Conservation (phyloP, 2,797 vertebrate species). For the Eulemur coronatus region DNA sequence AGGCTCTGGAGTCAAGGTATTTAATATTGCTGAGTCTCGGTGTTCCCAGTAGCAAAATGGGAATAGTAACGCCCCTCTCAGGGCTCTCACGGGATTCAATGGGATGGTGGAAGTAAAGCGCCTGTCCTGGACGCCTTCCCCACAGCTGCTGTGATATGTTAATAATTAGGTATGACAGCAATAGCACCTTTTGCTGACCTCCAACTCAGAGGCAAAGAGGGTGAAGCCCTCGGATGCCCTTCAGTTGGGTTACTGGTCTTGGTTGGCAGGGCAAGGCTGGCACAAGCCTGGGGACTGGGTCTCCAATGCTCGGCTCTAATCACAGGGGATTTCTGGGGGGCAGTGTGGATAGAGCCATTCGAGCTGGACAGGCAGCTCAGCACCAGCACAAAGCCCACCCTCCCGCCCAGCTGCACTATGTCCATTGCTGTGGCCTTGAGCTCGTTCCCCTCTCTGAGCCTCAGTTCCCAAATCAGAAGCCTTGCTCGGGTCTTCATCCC, state of each 20-base stretch:
- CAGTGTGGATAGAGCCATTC: background rate
- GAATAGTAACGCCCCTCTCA: background rate
- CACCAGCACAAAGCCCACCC: background rate
- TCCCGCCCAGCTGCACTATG: fast-evolving
- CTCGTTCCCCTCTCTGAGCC: background rate
- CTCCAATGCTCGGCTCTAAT: background rate
- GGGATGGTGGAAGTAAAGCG: background rate
- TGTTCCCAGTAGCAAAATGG: background rate
- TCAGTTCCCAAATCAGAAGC: background rate
- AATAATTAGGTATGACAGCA: background rate
- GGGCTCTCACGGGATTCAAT: background rate
- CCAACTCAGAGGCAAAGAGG: background rate
- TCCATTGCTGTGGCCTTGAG: background rate
- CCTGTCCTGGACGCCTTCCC: background rate
- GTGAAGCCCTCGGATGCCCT: background rate
- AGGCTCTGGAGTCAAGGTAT: background rate
- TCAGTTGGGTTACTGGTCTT: background rate
- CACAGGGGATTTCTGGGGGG: background rate
- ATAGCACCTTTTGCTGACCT: background rate
- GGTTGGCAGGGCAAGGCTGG: background rate
- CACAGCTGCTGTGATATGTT: background rate
- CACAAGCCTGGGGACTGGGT: background rate
- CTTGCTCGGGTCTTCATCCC: background rate
- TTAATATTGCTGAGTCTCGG: background rate
- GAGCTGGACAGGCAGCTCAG: background rate